Conservation (phyloP, 2,888 invertebrate genomes). For the Morpho achilles region DNA sequence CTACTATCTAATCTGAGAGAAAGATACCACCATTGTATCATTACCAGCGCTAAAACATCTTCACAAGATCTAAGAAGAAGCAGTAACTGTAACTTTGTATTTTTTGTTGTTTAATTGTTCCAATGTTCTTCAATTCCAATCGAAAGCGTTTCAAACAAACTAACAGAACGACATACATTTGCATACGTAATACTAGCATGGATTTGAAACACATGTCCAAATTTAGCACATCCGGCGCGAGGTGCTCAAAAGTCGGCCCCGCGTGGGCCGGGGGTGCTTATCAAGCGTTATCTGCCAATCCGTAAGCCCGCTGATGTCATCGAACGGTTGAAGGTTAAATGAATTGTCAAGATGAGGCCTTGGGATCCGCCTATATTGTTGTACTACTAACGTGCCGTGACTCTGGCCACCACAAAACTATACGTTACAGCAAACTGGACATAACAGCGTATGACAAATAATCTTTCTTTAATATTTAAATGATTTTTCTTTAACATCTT, state of each 20-base stretch:
- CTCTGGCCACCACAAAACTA: background rate
- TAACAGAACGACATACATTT: too few relatives aligned
- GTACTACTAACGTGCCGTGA: background rate
- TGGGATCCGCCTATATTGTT: background rate
- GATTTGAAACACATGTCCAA: background rate
- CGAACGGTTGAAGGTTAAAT: conserved; percentile 55
- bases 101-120: too few relatives aligned
- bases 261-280: conserved; percentile 35
- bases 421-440: too few relatives aligned
- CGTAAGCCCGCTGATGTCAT: conserved; percentile 37
- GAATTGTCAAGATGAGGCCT: conserved; percentile 38
- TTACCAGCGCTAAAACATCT: too few relatives aligned
- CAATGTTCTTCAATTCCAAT: background rate
- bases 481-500: too few relatives aligned
- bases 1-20: too few relatives aligned
- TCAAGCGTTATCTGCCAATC: conserved; percentile 29
- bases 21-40: too few relatives aligned
- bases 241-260: conserved; percentile 9
- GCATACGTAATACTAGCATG: too few relatives aligned
- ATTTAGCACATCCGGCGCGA: background rate
- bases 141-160: background rate
- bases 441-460: too few relatives aligned
- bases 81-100: too few relatives aligned
- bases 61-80: too few relatives aligned
- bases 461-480: too few relatives aligned